Evolutionary conservation across 2,797 vertebrate genomes (phyloP).

Genomic region (Iguana delicatissima): DNA sequence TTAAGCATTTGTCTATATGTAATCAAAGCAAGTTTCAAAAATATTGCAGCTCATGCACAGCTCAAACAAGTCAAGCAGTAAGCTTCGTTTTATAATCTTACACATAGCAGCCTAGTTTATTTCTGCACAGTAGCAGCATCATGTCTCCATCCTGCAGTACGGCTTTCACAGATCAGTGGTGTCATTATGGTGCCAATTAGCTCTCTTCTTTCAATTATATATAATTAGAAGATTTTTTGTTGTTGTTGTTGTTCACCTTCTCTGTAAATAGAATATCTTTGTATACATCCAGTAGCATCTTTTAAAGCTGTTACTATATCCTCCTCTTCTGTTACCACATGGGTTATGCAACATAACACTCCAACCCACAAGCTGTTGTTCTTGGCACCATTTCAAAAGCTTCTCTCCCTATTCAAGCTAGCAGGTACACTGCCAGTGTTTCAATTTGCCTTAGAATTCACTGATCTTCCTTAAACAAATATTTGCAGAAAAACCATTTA

Average conservation of each 20-base stretch:
- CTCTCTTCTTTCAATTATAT: slow-evolving; percentile 30
- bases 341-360: not conserved
- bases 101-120: not conserved
- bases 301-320: slow-evolving; percentile 5
- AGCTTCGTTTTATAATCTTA: not conserved
- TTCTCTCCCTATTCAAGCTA: not conserved
- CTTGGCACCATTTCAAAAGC: slow-evolving; percentile 37
- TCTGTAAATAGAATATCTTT: slow-evolving; percentile 20
- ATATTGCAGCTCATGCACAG: not conserved
- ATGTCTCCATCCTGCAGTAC: not conserved
- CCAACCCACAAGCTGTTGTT: slow-evolving; percentile 26
- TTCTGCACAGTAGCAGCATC: not conserved
- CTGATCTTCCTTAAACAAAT: not conserved
- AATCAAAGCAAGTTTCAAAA: slow-evolving; percentile 11
- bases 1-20: not conserved
- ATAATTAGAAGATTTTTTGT: not conserved
- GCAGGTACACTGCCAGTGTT: not conserved
- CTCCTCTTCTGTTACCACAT: not conserved
- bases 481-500: slow-evolving; percentile 28
- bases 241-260: slow-evolving; percentile 13
- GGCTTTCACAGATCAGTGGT: slow-evolving; percentile 19
- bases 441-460: slow-evolving; percentile 25
- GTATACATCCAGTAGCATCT: slow-evolving; percentile 7
- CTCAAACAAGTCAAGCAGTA: not conserved
- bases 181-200: slow-evolving; percentile 1